Base-by-base conservation (phyloP, 2,888 invertebrate species). In the Stegana nigrithorax region DNA sequence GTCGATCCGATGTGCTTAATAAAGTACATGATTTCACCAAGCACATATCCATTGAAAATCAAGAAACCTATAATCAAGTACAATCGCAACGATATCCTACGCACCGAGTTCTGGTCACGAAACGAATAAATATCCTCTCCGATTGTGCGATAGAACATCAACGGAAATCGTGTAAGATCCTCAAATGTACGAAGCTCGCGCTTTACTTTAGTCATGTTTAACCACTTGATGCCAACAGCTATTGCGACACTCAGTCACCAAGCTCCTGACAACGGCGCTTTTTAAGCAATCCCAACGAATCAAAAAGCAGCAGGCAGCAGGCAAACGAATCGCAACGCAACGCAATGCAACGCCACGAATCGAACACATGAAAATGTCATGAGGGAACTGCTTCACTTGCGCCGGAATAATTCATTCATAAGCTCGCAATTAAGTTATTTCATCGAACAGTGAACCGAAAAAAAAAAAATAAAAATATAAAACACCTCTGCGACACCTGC, bases 91-190 rank as follows among this genome's bases (percentile, higher is more conserved):
- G 72, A 5, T 61, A 73, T 73, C 2, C 75, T 67, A 0, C 77
- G 64, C 1, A 69, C 0, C 0, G 63, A 57, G 47, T 73, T 71
- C 12, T 63, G 59, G 4, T 76, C 75, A 4, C 76, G 59, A 0
- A 72, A 67, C 47, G 74, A 72, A n/a, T 77, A 75, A 3, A 82
- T 62, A 62, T 81, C 78, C 63, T 81, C 80, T 4, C 81, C 81
- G 29, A 81, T 81, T 8, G 78, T 78, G 67, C 75, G 76, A 50
- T 79, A 81, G 45, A 81, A 81, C 8, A 66, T 26, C 59, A 78
- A 59, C 0, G 80, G 77, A 19, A 81, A 72, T 1, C 69, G 68
- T 5, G 78, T 72, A 2, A 81, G 67, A 8, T 81, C 73, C 60
- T 69, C 69, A 50, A 76, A 81, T 4, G 66, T 73, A 10, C 66